phyloP scores from a whole-genome alignment of 2,797 vertebrate species.

The Thunnus albacares region DNA sequence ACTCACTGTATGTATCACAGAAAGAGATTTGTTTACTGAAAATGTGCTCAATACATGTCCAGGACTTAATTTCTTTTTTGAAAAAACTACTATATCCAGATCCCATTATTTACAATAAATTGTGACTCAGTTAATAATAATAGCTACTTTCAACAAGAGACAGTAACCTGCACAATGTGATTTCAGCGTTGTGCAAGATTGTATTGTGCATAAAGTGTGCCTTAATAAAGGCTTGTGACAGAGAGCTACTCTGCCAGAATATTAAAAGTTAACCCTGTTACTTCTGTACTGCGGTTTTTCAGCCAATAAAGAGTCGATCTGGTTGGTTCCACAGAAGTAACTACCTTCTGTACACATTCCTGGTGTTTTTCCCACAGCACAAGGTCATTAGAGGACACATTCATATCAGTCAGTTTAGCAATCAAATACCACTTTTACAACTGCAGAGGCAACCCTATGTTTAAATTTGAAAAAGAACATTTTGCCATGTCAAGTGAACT shows the following conservation, averaged over 20 bases:
- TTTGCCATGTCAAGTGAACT: not conserved
- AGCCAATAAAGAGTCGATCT: not conserved
- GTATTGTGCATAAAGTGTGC: no score
- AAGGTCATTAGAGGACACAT: not conserved
- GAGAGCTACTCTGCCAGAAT: not conserved
- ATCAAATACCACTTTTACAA: not conserved
- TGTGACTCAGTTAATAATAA: no score
- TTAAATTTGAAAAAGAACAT: not conserved
- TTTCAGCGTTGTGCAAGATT: not conserved
- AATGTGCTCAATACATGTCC: not conserved
- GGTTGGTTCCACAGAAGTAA: not conserved
- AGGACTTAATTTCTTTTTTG: not conserved
- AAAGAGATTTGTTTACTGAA: not conserved
- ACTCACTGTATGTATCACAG: no score
- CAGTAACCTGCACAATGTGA: not conserved
- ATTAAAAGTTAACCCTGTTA: not conserved
- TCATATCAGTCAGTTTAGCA: not conserved
- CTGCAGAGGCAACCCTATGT: not conserved
- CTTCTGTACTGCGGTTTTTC: not conserved
- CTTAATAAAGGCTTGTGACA: not conserved
- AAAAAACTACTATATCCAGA: not conserved
- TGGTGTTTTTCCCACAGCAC: not conserved
- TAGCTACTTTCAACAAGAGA: no score
- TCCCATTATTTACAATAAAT: no score
- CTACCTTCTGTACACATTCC: not conserved